Evolutionary conservation across 2,113 vertebrate species (phyloP), one percentile per base, ranked within the genome.

Genomic region (Pelecanoides urinatrix): DNA sequence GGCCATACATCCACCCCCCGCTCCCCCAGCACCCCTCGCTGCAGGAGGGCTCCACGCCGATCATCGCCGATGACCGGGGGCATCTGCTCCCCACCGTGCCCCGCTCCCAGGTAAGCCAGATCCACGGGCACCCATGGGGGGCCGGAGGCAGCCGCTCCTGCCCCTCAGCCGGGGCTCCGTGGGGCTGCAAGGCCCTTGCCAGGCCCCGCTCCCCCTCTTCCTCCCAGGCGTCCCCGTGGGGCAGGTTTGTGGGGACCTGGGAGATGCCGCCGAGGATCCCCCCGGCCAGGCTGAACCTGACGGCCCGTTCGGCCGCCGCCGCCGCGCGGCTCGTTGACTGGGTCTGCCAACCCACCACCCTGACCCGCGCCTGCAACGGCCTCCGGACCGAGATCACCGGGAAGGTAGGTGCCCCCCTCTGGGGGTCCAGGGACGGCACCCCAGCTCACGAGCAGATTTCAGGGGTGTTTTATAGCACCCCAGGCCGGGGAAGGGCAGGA

Each of bases 211-310:
- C 19, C 8, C 8, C 38, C 30, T 45, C 67, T 13, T 38, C 47
- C 58, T 20, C 73, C 12, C 68, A 98, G 98, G 92, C 50, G n/a
- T 98, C 81, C 58, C 98, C 98, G 1, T 98, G 98, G 98, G 98
- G 98, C 36, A 94, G 94, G 0, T 98, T 97, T 63, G 42, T 98
- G 91, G 96, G 97, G 34, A 98, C 98, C 3, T 98, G 98, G 98
- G 95, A 98, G 27, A 98, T 98, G 98, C 98, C 98, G 2, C 32
- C 70, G 13, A 96, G 93, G 88, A 87, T 98, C 15, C 98, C 98
- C 12, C 98, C 98, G 2, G 95, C 97, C 50, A 84, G 82, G 55
- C 87, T 96, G 70, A 94, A 73, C 63, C 79, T 98, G 44, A 98
- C 97, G 0, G 70, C 96, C 17, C 97, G 97, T 13, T 95, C 98